Base-by-base conservation (phyloP, 37 sponge, comb jelly and placozoan species). In the Axinella damicornis region DNA sequence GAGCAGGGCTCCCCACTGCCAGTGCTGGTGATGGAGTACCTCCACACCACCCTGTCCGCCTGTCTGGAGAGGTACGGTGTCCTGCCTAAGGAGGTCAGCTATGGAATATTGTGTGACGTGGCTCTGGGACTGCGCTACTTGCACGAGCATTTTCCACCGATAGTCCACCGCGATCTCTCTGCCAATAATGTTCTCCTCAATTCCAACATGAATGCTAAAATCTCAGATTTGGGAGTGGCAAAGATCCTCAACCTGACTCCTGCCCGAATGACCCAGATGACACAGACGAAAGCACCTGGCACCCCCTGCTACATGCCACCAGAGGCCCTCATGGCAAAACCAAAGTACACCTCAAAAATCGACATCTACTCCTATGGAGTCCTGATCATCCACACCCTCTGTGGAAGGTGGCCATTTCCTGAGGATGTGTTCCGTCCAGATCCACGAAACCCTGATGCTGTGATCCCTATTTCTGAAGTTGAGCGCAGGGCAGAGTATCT, bases 331-430 rank as follows among this genome's bases (percentile, higher is more conserved):
- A 46, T 9, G 9, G 46, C 46, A 46, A 46, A 46, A 46, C 46
- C 46, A 46, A 46, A 46, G 46, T 46, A 46, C 46, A 46, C 46
- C 46, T 46, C 46, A 38, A 58, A 78, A 58, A 79, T 28, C 19
- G 88, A 88, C 57, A 53, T 72, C 57, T 88, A 61, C 66, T 80
- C 73, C 4, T 88, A 75, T 56, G 88, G 88, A 11, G 25, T 80
- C 22, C 76, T 88, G 32, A 54, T 74, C 39, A 24, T 88, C 34
- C 76, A 88, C 56, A 74, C 75, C 5, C 17, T 88, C 41, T 74
- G 58, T 24, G 77, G 85, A 15, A 46, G 77, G 30, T 25, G 17
- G 34, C 76, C 77, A 24, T 2, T 38, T 22, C 38, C 62, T 18
- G 58, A 82, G 14, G 34, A 27, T 27, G 30, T 16, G 5, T 65